Conservation (phyloP, 2,797 vertebrate genomes). For the Anguilla obscura region DNA sequence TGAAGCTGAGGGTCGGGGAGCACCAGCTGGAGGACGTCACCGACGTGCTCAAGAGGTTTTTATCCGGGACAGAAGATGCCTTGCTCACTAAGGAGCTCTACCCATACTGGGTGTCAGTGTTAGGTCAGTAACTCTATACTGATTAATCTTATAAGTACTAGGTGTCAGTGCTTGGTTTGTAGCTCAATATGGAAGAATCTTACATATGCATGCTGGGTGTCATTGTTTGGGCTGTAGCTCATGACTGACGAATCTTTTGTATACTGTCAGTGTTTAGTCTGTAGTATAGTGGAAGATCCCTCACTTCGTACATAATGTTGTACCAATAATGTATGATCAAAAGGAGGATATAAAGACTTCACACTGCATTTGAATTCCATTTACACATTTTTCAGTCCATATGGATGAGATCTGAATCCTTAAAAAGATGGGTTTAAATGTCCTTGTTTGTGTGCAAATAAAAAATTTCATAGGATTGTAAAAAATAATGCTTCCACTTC, state of each 20-base stretch:
- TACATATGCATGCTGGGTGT: constrained; percentile 76
- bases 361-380: not conserved
- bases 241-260: constrained; percentile 93
- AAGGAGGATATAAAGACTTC: not conserved
- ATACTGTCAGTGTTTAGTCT: constrained; percentile 87
- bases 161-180: constrained; percentile 75
- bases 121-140: constrained; percentile 71
- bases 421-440: too few species aligned
- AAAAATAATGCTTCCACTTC: too few species aligned
- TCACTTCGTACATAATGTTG: not conserved
- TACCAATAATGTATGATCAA: not conserved
- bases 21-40: constrained; percentile 89
- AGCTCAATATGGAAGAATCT: constrained; percentile 15
- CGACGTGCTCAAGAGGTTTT: constrained; percentile 84
- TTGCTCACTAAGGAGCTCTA: constrained; percentile 93
- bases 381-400: not conserved
- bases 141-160: constrained; percentile 71
- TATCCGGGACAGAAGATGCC: constrained; percentile 86
- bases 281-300: constrained; percentile 58
- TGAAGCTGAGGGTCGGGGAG: constrained; percentile 86
- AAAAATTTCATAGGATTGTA: too few species aligned
- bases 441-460: too few species aligned
- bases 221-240: constrained; percentile 74
- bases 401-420: too few species aligned
- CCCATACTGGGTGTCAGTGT: constrained; percentile 90